phyloP scores from a whole-genome alignment of 2,113 vertebrate species.

The Erythrolamprus reginae region DNA sequence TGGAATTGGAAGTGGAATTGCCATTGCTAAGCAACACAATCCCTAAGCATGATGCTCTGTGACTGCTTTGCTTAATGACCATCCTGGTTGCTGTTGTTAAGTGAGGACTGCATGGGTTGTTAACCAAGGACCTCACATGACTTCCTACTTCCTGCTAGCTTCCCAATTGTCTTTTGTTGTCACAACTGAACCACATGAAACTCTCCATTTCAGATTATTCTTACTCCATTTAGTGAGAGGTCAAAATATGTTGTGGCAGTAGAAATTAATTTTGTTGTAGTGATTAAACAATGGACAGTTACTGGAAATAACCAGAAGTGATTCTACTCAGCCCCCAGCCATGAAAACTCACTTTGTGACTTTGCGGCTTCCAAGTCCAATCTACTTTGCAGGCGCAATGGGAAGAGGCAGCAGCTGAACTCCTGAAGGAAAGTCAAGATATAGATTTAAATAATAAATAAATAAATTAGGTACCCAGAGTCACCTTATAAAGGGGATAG shows the following conservation, averaged over 20 bases:
- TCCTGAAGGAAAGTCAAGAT: no score
- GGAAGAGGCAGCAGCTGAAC: no score
- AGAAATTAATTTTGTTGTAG: background rate
- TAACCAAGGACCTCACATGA: background rate
- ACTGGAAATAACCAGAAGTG: no score
- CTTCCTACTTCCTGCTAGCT: background rate
- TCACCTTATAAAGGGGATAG: no score
- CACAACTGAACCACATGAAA: background rate
- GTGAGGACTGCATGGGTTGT: background rate
- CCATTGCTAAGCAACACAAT: background rate
- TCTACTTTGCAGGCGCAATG: no score
- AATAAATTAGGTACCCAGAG: no score
- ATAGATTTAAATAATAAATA: no score
- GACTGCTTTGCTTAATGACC: background rate
- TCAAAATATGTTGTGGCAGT: background rate
- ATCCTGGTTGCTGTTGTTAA: background rate
- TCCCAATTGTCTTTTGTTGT: background rate
- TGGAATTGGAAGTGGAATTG: background rate
- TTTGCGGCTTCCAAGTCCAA: no score
- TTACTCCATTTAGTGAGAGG: background rate
- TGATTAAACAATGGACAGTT: background rate
- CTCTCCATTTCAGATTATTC: background rate
- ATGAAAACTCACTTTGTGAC: background rate
- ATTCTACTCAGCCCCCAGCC: background rate
- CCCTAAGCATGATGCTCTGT: background rate